Base-by-base conservation (phyloP, 2,888 invertebrate genomes). In the Alcis repandata region DNA sequence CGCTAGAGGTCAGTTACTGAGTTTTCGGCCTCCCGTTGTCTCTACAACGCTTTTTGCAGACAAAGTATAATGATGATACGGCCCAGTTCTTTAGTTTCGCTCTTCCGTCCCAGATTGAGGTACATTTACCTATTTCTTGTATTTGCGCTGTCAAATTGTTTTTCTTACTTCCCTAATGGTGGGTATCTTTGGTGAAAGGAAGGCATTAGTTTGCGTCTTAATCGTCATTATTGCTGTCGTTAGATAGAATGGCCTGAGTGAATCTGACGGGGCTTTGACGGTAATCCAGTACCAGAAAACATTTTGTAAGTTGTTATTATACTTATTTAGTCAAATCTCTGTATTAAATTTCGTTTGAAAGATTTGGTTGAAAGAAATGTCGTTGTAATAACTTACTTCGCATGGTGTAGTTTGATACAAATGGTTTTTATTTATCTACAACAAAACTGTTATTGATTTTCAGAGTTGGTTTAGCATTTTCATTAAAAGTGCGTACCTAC, bases 11-110 rank as follows among this genome's bases (percentile, higher is more conserved):
- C 13, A 43, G 19, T 20, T 56, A 43, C 64, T 64, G 77, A 45
- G 15, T 4, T n/a, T 54, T 19, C n/a, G 9, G 3, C 19, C 4
- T 20, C 52, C 79, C 82, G 84, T 88, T 89, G 87, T 89, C 88
- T 87, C 87, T 80, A 84, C 84, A 83, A 84, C 73, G 83, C 85
- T 86, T 89, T 88, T 87, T 81, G 80, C 75, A 77, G 73, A 80
- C 79, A 79, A 80, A 80, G 80, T 80, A 76, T 79, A 82, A 82
- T 82, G 80, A 76, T 76, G 78, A 72, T 79, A 77, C 78, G 79
- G 70, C 75, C 79, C 76, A 77, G 76, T 82, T 79, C 71, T 69
- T 75, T 74, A 74, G 77, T 70, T 72, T 70, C 61, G 69, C 67
- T 67, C 63, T 54, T 75, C 67, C 63, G 62, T 62, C 59, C 62